Percentiles rank a stretch among this genome's conserved stretches.
Evolutionary conservation across 92 coral and sea anemone genomes (phyloP).

Genomic region (Diadumene lineata): DNA sequence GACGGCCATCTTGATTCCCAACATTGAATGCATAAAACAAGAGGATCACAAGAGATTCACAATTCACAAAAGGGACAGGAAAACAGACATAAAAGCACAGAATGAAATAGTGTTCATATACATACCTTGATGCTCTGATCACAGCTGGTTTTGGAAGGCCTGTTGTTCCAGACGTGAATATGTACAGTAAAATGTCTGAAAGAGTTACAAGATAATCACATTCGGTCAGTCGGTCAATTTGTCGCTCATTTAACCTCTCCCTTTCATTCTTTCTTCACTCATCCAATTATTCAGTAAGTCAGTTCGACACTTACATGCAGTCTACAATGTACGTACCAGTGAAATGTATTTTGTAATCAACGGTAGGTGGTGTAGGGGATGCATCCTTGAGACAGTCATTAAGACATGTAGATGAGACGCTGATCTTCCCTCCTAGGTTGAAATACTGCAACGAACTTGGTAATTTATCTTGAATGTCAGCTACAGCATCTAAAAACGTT

Average conservation of each 20-base stretch:
- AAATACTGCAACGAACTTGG: conserved; percentile 43
- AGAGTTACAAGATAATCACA: neutral
- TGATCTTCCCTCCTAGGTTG: conserved; percentile 41
- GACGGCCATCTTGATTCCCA: no score
- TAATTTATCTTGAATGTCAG: conserved; percentile 59
- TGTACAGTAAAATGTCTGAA: conserved; percentile 78
- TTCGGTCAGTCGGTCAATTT: neutral
- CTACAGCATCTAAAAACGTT: conserved; percentile 47
- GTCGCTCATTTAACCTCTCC: neutral
- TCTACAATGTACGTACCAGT: conserved; percentile 6
- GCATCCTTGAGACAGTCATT: conserved; percentile 43
- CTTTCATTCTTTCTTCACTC: neutral
- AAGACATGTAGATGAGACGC: conserved; percentile 30
- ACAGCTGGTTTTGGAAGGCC: conserved; percentile 83
- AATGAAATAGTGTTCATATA: neutral
- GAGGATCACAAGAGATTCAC: neutral
- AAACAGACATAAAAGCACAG: neutral
- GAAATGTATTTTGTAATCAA: conserved; percentile 32
- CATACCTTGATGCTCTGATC: neutral
- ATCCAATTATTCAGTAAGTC: neutral
- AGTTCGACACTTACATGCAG: neutral
- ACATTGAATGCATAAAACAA: neutral
- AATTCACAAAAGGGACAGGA: no score
- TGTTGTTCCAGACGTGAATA: conserved; percentile 97
- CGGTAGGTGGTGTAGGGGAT: conserved; percentile 45